These are phyloP conservation scores for Heliconius charithonia DNA, from an alignment of 2,888 invertebrate genomes.

Conservation along the genomic window DNA sequence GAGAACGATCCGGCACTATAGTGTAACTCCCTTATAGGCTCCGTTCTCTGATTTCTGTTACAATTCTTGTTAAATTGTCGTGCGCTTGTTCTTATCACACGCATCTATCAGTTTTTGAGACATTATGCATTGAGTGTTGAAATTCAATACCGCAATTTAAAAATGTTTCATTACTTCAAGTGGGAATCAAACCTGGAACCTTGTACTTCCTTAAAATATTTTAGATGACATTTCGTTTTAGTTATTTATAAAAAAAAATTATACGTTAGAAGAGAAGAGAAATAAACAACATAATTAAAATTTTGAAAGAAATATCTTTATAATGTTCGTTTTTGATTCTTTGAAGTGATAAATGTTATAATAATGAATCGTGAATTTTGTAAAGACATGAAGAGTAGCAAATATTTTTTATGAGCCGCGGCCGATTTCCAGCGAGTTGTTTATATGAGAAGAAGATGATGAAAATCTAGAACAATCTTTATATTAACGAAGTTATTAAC, in stretches of 20 bases:
- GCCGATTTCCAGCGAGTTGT: slow-evolving; percentile 7
- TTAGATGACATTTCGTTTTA: not conserved
- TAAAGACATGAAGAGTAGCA: slow-evolving; percentile 6
- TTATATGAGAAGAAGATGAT: slow-evolving; percentile 12
- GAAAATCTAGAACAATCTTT: slow-evolving; percentile 10
- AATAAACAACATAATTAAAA: not conserved
- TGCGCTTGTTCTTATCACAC: too few relatives aligned
- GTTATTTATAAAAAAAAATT: not conserved
- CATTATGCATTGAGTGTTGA: not conserved
- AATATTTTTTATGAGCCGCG: slow-evolving; percentile 18
- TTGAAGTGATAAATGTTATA: slow-evolving; percentile 18
- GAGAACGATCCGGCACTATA: too few relatives aligned
- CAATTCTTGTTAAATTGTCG: too few relatives aligned
- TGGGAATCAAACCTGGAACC: not conserved
- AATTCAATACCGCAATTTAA: not conserved
- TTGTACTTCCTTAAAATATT: not conserved
- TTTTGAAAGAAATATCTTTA: slow-evolving; percentile 13
- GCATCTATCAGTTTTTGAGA: not conserved
- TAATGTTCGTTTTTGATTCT: not conserved
- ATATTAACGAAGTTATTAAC: not conserved
- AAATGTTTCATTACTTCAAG: not conserved
- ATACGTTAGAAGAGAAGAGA: not conserved
- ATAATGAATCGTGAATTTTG: slow-evolving; percentile 17
- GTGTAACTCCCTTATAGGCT: too few relatives aligned
- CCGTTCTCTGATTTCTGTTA: too few relatives aligned